Evolutionary conservation across 1,140 invertebrate genomes (phyloP).

Genomic region (Paraescarpia echinospica): DNA sequence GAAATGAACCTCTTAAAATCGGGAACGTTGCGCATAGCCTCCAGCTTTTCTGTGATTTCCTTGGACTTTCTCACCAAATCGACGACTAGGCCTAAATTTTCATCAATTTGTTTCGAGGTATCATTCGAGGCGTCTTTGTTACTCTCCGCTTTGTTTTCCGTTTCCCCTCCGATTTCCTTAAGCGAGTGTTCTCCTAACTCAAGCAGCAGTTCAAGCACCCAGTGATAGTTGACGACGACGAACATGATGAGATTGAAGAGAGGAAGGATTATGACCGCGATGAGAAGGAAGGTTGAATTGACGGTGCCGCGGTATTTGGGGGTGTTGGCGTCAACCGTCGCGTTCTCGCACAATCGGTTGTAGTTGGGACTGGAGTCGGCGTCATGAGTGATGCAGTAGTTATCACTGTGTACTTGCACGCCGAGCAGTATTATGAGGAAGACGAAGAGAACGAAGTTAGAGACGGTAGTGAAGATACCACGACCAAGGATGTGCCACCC

Average conservation of each 20-base stretch:
- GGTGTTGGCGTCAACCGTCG: background rate
- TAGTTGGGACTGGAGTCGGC: background rate
- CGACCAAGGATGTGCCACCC: background rate
- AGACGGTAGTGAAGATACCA: background rate
- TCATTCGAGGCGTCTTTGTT: background rate
- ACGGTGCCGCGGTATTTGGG: background rate
- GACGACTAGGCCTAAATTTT: background rate
- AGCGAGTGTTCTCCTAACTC: background rate
- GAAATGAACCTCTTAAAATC: background rate
- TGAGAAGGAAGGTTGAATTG: background rate
- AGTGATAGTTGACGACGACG: conserved; percentile 7
- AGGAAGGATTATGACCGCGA: background rate
- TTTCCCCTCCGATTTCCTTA: too few species aligned
- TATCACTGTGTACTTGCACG: background rate
- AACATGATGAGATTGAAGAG: conserved; percentile 12
- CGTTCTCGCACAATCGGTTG: background rate
- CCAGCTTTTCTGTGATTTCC: background rate
- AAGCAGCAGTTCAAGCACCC: conserved; percentile 9
- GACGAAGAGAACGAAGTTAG: background rate
- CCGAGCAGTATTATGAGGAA: conserved; percentile 1
- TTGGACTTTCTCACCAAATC: background rate
- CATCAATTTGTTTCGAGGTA: background rate
- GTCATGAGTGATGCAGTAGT: background rate
- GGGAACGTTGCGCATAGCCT: background rate
- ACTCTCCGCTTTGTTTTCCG: background rate